Percentiles rank a stretch among this genome's conserved stretches.
Evolutionary conservation across 1,140 invertebrate species (phyloP).

Genomic region (Drosophila bocki): DNA sequence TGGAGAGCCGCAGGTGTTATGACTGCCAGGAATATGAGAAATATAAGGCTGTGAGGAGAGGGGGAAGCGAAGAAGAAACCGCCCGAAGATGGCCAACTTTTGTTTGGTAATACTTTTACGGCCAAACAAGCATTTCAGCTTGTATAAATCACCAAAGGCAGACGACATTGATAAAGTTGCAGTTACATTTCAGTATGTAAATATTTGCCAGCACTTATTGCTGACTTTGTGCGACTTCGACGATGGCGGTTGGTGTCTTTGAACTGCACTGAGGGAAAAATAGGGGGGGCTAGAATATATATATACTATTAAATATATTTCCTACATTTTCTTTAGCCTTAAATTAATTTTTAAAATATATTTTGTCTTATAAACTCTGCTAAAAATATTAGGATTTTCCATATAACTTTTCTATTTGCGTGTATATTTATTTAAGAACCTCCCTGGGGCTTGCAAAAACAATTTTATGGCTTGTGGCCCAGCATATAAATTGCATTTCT

Average conservation of each 20-base stretch:
- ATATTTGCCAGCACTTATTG: constrained; percentile 81
- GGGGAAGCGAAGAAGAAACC: background rate
- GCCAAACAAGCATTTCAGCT: constrained; percentile 67
- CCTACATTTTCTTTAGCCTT: background rate
- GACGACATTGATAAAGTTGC: constrained; percentile 83
- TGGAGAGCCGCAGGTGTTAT: constrained; percentile 72
- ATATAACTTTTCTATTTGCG: background rate
- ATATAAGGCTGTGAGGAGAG: constrained; percentile 8
- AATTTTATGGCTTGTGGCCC: constrained; percentile 67
- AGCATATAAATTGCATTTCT: constrained; percentile 65
- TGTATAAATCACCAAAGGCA: constrained; percentile 80
- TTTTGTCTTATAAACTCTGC: background rate
- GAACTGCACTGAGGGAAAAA: constrained; percentile 11
- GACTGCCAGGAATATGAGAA: constrained; percentile 50
- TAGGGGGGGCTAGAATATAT: background rate
- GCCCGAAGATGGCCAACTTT: constrained; percentile 44
- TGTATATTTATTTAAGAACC: background rate
- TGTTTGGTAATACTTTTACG: constrained; percentile 71
- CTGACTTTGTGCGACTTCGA: constrained; percentile 42
- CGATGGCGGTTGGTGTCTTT: constrained; percentile 5
- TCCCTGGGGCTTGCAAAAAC: constrained; percentile 10
- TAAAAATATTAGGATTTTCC: background rate
- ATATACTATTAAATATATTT: background rate
- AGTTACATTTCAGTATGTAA: constrained; percentile 82
- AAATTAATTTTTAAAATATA: background rate